phyloP scores from a whole-genome alignment of 1,140 invertebrate species.

The Ctenoplectra terminalis region DNA sequence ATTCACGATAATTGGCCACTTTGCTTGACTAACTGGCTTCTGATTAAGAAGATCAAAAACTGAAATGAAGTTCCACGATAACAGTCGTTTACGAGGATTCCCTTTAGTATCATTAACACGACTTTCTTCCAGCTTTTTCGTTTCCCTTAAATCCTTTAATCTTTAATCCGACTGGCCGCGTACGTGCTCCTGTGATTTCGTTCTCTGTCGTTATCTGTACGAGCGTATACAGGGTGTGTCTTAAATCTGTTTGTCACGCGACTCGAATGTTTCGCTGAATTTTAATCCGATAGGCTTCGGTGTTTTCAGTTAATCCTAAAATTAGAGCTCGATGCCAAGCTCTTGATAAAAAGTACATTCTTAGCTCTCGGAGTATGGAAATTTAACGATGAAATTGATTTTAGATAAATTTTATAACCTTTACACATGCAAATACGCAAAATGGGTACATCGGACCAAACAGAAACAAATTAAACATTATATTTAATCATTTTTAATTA shows the following conservation, averaged over 20 bases:
- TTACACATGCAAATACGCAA: no score
- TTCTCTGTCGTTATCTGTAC: slow-evolving; percentile 11
- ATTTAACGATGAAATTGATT: no score
- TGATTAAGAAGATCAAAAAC: slow-evolving; percentile 2
- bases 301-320: not conserved
- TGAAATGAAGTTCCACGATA: slow-evolving; percentile 50
- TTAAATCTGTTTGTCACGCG: not conserved
- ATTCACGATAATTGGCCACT: not conserved
- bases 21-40: not conserved
- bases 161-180: slow-evolving; percentile 57
- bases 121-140: slow-evolving; percentile 43
- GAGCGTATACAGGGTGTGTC: not conserved
- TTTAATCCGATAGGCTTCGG: not conserved
- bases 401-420: no score
- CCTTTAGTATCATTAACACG: slow-evolving; percentile 41
- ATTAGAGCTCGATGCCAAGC: no score
- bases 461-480: no score
- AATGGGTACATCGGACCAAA: no score
- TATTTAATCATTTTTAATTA: no score
- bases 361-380: not conserved
- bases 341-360: no score
- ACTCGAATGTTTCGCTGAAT: slow-evolving; percentile 1
- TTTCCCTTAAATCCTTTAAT: slow-evolving; percentile 60
- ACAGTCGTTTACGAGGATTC: slow-evolving; percentile 30
- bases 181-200: slow-evolving; percentile 57